Evolutionary conservation across 2,797 vertebrate species (phyloP), one percentile per base, ranked within the genome.

Genomic region (Molossus alvarezi): DNA sequence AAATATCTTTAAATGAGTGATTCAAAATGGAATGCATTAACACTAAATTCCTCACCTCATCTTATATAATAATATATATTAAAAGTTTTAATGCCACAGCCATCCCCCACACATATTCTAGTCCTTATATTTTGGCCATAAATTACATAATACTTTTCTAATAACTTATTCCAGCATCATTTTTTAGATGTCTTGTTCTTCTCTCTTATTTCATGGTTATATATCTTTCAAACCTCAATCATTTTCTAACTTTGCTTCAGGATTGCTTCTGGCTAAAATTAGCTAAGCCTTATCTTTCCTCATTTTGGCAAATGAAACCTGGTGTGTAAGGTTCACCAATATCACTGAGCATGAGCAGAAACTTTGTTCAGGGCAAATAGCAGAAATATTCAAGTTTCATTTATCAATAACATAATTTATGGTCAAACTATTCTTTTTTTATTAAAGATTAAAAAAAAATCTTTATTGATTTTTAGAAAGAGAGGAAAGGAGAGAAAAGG

Each of bases 11-110:
- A 97, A 45, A 79, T 90, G 76, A 95, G 29, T 67, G 48, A 92
- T 76, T 96, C 51, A 95, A 95, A 86, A 55, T 37, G n/a, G 29
- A 93, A 91, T 73, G 5, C 23, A 93, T 90, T 86, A 92, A 84
- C 23, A 62, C 23, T 76, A 75, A 80, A 21, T 64, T 80, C 91
- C 53, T 95, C 55, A 91, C 94, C 7, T 95, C 9, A n/a, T 81
- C 12, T 87, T n/a, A 76, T 62, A 41, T 92, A 86, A 45, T 94
- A 48, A 85, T 88, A 64, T 71, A 87, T 51, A 88, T 45, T 89
- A 81, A 93, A 76, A 67, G 6, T 92, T 96, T 95, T 79, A 81
- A 60, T 88, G 45, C 14, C 17, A 67, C 0, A 48, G 11, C 90
- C 23, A 84, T 77, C 73, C 11, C 7, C 14, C 41, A 33, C 20